Evolutionary conservation across 1,140 invertebrate species (phyloP).

Genomic region (Drosophila virilis): DNA sequence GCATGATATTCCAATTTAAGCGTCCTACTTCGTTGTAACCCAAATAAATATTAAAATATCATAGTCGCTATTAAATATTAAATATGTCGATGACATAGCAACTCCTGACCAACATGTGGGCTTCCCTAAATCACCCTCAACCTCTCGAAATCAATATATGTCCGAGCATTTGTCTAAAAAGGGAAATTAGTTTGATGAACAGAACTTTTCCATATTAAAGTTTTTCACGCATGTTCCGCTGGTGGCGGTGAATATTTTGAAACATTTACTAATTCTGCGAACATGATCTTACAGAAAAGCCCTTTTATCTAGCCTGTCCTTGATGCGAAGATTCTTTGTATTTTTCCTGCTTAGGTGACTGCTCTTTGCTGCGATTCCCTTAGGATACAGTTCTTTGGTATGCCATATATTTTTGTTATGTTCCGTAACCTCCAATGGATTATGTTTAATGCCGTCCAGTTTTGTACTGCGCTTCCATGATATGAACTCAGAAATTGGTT

Average conservation of each 20-base stretch:
- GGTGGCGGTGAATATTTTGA: no score
- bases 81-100: conserved; percentile 3
- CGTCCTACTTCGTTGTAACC: not conserved
- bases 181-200: no score
- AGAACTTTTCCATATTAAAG: no score
- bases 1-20: conserved; percentile 15
- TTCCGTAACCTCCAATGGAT: conserved; percentile 6
- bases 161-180: no score
- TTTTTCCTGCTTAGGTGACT: not conserved
- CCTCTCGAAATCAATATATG: no score
- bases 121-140: no score
- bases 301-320: not conserved
- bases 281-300: no score
- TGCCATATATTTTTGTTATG: conserved; percentile 46
- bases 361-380: conserved; percentile 29
- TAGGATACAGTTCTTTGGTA: conserved; percentile 59
- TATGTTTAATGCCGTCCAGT: not conserved
- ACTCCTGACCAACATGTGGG: not conserved
- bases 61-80: not conserved
- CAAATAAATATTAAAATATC: no score
- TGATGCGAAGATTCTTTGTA: not conserved
- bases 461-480: conserved; percentile 42
- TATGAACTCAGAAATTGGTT: conserved; percentile 75
- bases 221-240: no score
- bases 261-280: no score